These are phyloP conservation scores for Oligia strigilis DNA, from an alignment of 2,888 invertebrate genomes.

Conservation along the genomic window DNA sequence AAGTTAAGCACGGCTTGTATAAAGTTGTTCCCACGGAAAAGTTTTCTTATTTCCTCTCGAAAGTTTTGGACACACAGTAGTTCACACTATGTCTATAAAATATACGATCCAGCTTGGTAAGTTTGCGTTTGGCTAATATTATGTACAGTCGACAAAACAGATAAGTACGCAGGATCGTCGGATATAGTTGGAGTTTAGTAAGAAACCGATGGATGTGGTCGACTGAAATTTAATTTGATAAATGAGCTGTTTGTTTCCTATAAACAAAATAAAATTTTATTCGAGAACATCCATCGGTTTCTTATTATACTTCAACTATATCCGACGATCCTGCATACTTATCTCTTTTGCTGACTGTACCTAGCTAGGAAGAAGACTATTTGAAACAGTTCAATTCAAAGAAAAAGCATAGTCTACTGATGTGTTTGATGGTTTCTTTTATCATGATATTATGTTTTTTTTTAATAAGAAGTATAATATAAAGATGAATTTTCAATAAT, in stretches of 20 bases:
- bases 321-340: no score
- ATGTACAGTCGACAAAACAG: no score
- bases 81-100: conserved; percentile 20
- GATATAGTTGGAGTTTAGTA: no score
- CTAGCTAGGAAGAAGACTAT: neutral
- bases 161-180: no score
- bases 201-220: no score
- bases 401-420: neutral
- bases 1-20: neutral
- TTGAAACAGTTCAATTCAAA: neutral
- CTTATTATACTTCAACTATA: no score
- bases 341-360: neutral
- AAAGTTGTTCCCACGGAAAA: conserved; percentile 7
- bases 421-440: neutral
- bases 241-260: no score
- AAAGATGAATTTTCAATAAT: no score
- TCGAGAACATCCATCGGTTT: no score
- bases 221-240: no score
- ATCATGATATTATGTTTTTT: neutral
- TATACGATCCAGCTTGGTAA: neutral
- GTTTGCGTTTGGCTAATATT: neutral
- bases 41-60: conserved; percentile 29
- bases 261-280: no score
- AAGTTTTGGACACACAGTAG: conserved; percentile 5
- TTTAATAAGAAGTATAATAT: neutral